Evolutionary conservation across 2,888 invertebrate species (phyloP).

Genomic region (Hetaerina titia): DNA sequence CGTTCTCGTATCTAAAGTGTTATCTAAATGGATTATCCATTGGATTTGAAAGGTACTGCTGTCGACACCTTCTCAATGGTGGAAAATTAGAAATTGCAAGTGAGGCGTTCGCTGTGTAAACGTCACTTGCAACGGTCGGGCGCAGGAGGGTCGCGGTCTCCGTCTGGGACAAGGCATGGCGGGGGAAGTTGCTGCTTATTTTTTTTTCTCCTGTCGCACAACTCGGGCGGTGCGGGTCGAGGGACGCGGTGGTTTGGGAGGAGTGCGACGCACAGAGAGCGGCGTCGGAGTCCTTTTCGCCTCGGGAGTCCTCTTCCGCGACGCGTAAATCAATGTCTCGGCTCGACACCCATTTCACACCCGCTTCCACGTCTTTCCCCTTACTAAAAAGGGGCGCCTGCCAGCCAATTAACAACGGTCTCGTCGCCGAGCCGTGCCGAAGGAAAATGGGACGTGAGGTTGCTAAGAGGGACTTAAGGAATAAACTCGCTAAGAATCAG

Average conservation of each 20-base stretch:
- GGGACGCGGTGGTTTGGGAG: not conserved
- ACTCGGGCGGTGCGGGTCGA: not conserved
- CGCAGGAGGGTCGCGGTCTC: not conserved
- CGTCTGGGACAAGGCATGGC: not conserved
- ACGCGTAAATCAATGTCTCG: not conserved
- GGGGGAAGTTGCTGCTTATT: not conserved
- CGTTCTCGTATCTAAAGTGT: no score
- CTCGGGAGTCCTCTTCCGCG: not conserved
- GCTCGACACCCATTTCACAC: not conserved
- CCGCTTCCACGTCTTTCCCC: not conserved
- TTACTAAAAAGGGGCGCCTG: not conserved
- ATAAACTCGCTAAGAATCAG: not conserved
- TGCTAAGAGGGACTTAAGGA: not conserved
- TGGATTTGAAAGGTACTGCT: no score
- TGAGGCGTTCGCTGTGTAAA: no score
- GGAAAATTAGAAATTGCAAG: no score
- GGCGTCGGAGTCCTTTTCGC: not conserved
- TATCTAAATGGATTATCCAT: no score
- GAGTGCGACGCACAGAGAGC: not conserved
- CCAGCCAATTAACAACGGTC: not conserved
- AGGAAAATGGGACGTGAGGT: no score
- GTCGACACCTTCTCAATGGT: no score
- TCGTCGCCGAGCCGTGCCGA: no score
- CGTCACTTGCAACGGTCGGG: no score
- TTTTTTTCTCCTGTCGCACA: not conserved